Conservation (phyloP, 2,113 vertebrate genomes). For the Synodontis membranacea region DNA sequence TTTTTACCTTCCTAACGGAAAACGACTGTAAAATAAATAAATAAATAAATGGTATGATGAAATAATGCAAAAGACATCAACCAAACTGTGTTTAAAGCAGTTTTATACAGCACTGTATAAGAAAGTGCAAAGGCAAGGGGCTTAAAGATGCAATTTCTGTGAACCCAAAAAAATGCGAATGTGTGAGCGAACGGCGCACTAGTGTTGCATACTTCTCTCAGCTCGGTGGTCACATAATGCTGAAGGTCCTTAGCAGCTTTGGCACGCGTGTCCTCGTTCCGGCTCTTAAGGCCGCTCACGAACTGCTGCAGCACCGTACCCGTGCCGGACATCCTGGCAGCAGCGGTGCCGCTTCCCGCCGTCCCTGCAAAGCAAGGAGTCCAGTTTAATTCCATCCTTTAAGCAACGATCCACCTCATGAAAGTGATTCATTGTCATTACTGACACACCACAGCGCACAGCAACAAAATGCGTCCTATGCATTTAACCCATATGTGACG, state of each 20-base stretch:
- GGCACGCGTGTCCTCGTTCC: constrained; percentile 90
- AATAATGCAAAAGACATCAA: neutral
- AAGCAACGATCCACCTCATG: neutral
- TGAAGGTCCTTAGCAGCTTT: constrained; percentile 97
- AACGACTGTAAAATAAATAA: too few species aligned
- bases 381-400: neutral
- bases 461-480: too few species aligned
- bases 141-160: neutral
- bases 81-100: too few species aligned
- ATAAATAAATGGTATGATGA: too few species aligned
- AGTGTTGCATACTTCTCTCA: constrained; percentile 81
- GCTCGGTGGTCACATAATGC: constrained; percentile 97
- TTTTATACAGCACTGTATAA: neutral
- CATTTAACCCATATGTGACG: too few species aligned
- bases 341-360: constrained; percentile 12
- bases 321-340: constrained; percentile 81
- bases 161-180: neutral
- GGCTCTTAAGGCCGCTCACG: constrained; percentile 91
- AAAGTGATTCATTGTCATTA: too few species aligned
- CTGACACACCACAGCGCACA: too few species aligned
- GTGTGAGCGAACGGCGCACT: too few species aligned
- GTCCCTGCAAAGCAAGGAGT: neutral
- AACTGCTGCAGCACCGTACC: constrained; percentile 95
- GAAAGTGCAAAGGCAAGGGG: neutral
- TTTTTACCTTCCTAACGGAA: too few species aligned